Percentiles rank a stretch among this genome's conserved stretches.
Conservation (phyloP, 2,888 invertebrate species). For the Helobdella robusta region DNA sequence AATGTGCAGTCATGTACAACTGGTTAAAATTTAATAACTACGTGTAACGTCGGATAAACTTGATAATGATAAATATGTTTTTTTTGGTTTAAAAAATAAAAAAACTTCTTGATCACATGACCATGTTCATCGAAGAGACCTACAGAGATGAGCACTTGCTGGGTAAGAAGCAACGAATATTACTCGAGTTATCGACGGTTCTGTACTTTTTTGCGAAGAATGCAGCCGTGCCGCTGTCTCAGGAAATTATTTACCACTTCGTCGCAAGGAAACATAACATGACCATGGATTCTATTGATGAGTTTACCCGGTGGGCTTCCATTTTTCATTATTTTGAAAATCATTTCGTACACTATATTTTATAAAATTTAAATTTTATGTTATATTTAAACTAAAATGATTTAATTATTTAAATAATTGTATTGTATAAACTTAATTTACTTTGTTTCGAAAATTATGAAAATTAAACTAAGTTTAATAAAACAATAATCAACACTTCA, state of each 20-base stretch:
- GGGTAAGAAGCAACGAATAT: conserved; percentile 31
- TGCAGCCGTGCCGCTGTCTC: conserved; percentile 34
- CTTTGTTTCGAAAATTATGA: neutral
- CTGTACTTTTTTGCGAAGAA: conserved; percentile 36
- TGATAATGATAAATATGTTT: too few relatives aligned
- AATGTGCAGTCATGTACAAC: too few relatives aligned
- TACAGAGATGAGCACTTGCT: too few relatives aligned
- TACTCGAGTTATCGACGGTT: conserved; percentile 33
- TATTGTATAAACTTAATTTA: neutral
- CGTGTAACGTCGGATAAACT: too few relatives aligned
- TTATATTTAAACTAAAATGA: neutral
- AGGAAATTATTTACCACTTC: conserved; percentile 35
- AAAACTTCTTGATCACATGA: too few relatives aligned
- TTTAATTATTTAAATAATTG: neutral
- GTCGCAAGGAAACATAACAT: conserved; percentile 34
- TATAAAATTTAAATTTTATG: too few relatives aligned
- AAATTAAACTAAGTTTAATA: neutral
- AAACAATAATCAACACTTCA: neutral
- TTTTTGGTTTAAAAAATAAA: too few relatives aligned
- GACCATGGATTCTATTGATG: conserved; percentile 24
- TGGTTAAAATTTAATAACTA: too few relatives aligned
- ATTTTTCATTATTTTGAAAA: too few relatives aligned
- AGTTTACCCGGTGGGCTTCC: neutral
- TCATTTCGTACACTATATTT: too few relatives aligned
- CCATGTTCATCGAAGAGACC: too few relatives aligned